Evolutionary conservation across 2,797 vertebrate genomes (phyloP).

Genomic region (Bovichtus variegatus): DNA sequence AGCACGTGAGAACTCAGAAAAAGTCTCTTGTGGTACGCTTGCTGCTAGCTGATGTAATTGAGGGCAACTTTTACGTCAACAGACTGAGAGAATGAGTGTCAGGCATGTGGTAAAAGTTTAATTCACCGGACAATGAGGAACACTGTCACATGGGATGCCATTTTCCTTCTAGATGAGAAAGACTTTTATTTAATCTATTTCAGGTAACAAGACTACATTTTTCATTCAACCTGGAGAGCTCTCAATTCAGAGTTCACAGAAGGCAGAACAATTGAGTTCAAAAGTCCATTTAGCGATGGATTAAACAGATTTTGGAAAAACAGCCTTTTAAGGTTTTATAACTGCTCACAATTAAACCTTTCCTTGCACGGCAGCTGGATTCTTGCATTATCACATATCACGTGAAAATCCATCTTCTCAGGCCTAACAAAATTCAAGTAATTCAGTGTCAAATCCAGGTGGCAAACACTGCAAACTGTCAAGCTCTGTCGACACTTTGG

Average conservation of each 20-base stretch:
- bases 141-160: constrained; percentile 36
- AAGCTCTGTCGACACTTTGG: too few relatives aligned
- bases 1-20: constrained; percentile 58
- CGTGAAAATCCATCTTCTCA: too few relatives aligned
- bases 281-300: neutral
- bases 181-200: constrained; percentile 29
- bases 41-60: constrained; percentile 72
- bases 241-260: constrained; percentile 4
- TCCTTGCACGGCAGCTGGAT: too few relatives aligned
- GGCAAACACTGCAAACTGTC: too few relatives aligned
- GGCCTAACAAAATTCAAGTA: too few relatives aligned
- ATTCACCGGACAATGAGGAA: constrained; percentile 52
- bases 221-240: constrained; percentile 8
- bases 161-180: constrained; percentile 39
- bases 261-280: neutral
- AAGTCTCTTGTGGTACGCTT: constrained; percentile 55
- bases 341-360: too few relatives aligned
- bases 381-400: too few relatives aligned
- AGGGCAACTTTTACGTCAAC: constrained; percentile 69
- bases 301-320: constrained; percentile 1
- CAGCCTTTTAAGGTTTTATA: too few relatives aligned
- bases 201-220: neutral
- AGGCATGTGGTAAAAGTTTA: constrained; percentile 49
- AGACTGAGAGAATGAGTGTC: constrained; percentile 45
- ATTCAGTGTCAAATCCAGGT: too few relatives aligned